Evolutionary conservation across 2,888 invertebrate species (phyloP), one percentile per base, ranked within the genome.

Genomic region (Caenorhabditis sp.): DNA sequence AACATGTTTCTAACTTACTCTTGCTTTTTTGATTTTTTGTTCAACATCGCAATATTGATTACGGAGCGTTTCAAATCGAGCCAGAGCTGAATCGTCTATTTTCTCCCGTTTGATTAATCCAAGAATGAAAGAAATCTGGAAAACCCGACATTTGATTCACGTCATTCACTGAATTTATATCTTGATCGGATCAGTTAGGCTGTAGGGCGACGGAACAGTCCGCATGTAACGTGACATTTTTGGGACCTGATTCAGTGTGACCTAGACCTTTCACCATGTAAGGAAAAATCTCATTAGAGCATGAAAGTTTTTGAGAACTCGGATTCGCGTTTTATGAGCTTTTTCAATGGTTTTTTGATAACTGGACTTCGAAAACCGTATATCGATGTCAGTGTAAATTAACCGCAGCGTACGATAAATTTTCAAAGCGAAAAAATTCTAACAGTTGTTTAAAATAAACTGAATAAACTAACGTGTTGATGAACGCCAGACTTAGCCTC

Each of bases 31-130:
- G 19, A 73, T 55, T 27, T 66, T 62, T 19, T 68, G 58, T 50
- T 73, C 73, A 10, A 73, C 49, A 60, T 69, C 66, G 49, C 66
- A 66, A 26, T 54, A 73, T n/a, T 68, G 64, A 43, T 73, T 69
- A 21, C 64, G 63, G n/a, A 73, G 57, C 21, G 64, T 58, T n/a
- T 73, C 73, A 23, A 73, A 73, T 14, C 58, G 62, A 26, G 66
- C 58, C 14, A 68, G 23, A n/a, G 53, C 37, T 8, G 58, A 37
- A 8, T 69, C 69, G 19, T 73, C 73, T 24, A 69, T 49, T 24
- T 60, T 49, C 1, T 62, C 60, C 5, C 24, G 26, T 57, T 57
- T 62, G 53, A 73, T 65, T 1, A 69, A 54, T 19, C 58, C 55
- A n/a, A 73, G 55, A 12, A 71, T 57, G 61, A 67, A 64, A 1